Evolutionary conservation across 2,888 invertebrate genomes (phyloP).

Genomic region (Chirona hameri): DNA sequence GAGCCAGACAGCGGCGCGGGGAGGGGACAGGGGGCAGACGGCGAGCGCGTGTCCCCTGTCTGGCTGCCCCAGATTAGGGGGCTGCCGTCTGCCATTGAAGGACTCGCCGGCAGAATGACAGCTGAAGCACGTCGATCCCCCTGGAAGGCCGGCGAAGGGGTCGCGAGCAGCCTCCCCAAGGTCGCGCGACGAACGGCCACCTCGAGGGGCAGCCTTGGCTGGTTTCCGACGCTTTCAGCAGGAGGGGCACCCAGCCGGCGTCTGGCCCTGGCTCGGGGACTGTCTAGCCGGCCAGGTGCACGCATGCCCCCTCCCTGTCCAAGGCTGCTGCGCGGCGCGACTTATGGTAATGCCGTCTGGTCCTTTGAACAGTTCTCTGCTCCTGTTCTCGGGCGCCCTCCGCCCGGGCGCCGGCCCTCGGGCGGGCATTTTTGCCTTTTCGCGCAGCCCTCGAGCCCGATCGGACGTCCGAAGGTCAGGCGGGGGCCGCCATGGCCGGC

Average conservation of each 20-base stretch:
- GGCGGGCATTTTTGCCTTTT: not conserved
- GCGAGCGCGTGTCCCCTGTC: not conserved
- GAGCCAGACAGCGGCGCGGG: not conserved
- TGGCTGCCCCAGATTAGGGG: not conserved
- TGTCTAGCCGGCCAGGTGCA: slow-evolving; percentile 7
- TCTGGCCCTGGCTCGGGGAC: not conserved
- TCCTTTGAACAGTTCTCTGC: not conserved
- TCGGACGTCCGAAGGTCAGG: slow-evolving; percentile 5
- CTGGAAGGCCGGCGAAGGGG: not conserved
- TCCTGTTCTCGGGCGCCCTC: not conserved
- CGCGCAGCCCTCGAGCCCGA: not conserved
- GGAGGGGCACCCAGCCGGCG: not conserved
- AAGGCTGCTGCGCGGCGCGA: not conserved
- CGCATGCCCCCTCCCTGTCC: not conserved
- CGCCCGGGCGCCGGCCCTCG: not conserved
- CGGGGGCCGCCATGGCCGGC: slow-evolving; percentile 9
- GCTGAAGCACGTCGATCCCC: no score
- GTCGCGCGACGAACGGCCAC: not conserved
- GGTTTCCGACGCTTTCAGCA: not conserved
- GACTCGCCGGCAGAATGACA: no score
- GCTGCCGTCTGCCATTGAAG: no score
- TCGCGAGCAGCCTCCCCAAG: slow-evolving; percentile 2
- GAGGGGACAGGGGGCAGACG: not conserved
- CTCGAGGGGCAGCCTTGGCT: not conserved
- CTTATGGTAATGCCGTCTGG: not conserved